Percentiles rank a stretch among this genome's conserved stretches.
phyloP scores from a whole-genome alignment of 2,113 vertebrate species.

The Xiphorhynchus elegans region DNA sequence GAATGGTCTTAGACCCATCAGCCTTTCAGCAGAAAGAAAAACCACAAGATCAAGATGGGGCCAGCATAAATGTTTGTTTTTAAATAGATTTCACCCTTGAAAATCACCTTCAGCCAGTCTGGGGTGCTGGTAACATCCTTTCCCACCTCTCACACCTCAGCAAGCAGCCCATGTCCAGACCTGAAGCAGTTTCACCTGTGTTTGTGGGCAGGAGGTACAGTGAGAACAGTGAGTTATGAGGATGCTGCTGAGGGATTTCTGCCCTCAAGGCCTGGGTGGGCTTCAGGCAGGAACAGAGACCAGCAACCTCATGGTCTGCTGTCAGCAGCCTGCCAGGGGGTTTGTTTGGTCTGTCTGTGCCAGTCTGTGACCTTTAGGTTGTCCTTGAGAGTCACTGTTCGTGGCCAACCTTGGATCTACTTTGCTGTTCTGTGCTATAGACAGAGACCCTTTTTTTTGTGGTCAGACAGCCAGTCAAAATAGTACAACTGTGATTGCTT shows the following conservation, averaged over 20 bases:
- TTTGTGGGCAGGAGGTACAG: neutral
- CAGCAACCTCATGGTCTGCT: neutral
- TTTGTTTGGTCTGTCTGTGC: neutral
- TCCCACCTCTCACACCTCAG: neutral
- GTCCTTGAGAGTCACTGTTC: neutral
- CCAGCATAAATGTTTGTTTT: neutral
- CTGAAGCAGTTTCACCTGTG: neutral
- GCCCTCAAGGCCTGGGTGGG: neutral
- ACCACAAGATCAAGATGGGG: neutral
- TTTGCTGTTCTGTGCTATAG: neutral
- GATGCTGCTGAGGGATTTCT: neutral
- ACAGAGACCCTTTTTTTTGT: neutral
- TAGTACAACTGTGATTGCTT: constrained; percentile 18
- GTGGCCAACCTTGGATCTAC: neutral
- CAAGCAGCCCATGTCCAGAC: neutral
- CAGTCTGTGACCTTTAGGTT: neutral
- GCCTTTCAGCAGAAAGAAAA: neutral
- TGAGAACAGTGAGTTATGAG: fast-evolving
- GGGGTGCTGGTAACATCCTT: neutral
- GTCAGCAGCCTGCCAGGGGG: neutral
- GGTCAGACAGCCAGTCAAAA: constrained; percentile 15
- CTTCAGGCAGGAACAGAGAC: neutral
- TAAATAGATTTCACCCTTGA: neutral
- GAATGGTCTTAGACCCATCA: neutral
- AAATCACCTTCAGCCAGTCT: neutral